A percentile compares a stretch with the other conserved stretches of the same genome.
phyloP scores from a whole-genome alignment of 1,140 invertebrate genomes.

The Aphelenchoides avenae region DNA sequence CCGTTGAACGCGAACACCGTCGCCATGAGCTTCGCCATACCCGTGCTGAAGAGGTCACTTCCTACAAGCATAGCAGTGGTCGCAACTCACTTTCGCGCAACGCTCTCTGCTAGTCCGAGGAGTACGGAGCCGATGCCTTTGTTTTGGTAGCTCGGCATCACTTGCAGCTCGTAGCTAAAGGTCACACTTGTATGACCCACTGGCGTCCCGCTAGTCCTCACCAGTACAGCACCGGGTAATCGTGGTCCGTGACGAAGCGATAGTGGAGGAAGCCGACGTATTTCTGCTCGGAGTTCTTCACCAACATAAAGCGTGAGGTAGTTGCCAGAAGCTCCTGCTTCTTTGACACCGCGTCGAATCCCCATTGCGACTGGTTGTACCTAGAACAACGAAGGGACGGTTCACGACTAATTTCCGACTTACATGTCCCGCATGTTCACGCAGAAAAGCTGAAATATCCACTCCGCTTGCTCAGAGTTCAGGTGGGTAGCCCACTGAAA shows the following conservation, averaged over 20 bases:
- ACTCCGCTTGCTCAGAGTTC: conserved; percentile 3
- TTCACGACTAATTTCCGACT: conserved; percentile 4
- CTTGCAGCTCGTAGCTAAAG: conserved; percentile 50
- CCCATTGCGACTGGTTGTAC: conserved; percentile 42
- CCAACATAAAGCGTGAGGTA: conserved; percentile 38
- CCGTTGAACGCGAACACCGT: conserved; percentile 49
- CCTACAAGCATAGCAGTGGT: not conserved
- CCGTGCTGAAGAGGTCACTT: conserved; percentile 17
- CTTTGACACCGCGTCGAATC: conserved; percentile 37
- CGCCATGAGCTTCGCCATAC: conserved; percentile 47
- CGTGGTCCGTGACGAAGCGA: conserved; percentile 38
- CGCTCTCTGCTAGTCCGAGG: conserved; percentile 30
- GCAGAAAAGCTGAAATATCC: conserved; percentile 40
- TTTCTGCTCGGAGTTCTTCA: conserved; percentile 20
- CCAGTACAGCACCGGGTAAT: conserved; percentile 28
- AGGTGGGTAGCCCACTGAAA: conserved; percentile 38
- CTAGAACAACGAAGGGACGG: conserved; percentile 16
- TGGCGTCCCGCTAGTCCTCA: conserved; percentile 18
- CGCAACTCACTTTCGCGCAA: conserved; percentile 35
- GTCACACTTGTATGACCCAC: conserved; percentile 26
- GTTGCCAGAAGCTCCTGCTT: conserved; percentile 37
- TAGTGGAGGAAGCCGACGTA: conserved; percentile 37
- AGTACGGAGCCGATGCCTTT: conserved; percentile 41
- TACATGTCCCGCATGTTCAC: conserved; percentile 41
- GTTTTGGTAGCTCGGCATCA: conserved; percentile 38